phyloP scores from a whole-genome alignment of 2,797 vertebrate species.

The Lutra lutra region DNA sequence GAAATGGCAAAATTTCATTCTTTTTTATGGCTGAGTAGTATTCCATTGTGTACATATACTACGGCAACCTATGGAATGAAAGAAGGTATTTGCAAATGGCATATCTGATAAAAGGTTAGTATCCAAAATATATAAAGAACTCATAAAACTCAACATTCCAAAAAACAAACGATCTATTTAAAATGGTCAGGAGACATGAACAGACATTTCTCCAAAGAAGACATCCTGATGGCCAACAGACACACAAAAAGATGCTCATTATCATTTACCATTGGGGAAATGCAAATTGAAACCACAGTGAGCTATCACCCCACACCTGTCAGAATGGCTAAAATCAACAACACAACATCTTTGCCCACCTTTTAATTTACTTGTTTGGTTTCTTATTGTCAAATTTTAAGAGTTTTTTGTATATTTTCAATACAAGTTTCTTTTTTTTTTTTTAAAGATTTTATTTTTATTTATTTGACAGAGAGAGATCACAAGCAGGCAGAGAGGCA shows the following conservation, averaged over 20 bases:
- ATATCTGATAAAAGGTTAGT: not conserved
- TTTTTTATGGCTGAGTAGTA: not conserved
- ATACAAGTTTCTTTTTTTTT: not conserved
- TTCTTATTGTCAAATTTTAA: not conserved
- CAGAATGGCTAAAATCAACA: not conserved
- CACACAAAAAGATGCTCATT: not conserved
- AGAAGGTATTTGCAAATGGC: not conserved
- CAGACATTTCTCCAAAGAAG: not conserved
- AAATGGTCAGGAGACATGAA: not conserved
- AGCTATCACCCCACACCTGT: not conserved
- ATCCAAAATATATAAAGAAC: not conserved
- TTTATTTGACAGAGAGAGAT: no score
- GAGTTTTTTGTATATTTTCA: not conserved
- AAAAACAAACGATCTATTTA: not conserved
- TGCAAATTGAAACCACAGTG: not conserved
- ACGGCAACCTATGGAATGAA: not conserved
- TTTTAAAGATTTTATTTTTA: no score
- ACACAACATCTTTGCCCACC: not conserved
- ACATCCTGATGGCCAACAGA: not conserved
- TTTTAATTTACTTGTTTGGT: not conserved
- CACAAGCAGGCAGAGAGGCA: no score
- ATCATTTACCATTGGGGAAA: not conserved
- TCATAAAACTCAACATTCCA: not conserved
- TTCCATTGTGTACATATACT: not conserved
- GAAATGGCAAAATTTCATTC: not conserved